These are phyloP conservation scores for Griposia aprilina DNA, from an alignment of 2,888 invertebrate species.

Conservation along the genomic window DNA sequence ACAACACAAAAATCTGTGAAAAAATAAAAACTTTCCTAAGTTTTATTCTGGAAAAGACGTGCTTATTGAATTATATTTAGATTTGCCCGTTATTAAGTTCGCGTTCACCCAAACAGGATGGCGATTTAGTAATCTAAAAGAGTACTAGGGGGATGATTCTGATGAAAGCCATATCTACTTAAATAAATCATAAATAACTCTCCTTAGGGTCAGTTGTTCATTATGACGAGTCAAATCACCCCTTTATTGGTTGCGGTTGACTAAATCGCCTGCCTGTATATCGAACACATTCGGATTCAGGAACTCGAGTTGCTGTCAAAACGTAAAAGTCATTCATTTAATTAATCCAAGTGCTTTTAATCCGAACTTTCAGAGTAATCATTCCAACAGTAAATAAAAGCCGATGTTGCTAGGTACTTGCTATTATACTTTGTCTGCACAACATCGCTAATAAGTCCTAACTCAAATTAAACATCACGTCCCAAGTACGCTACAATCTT, in stretches of 20 bases:
- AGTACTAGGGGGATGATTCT: background rate
- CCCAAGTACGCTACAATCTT: constrained; percentile 8
- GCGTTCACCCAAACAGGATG: background rate
- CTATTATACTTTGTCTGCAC: background rate
- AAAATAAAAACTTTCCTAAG: background rate
- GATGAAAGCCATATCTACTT: no score
- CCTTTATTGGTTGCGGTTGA: background rate
- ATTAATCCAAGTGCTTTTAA: background rate
- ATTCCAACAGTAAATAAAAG: background rate
- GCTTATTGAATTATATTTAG: background rate
- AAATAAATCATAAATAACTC: background rate
- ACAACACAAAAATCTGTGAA: background rate
- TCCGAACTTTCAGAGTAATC: background rate
- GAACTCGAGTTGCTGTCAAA: background rate
- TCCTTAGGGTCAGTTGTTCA: background rate
- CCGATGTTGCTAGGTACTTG: background rate
- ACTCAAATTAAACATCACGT: constrained; percentile 28
- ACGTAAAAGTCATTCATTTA: background rate
- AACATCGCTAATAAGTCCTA: constrained; percentile 8
- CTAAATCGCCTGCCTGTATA: background rate
- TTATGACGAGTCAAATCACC: background rate
- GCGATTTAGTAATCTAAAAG: background rate
- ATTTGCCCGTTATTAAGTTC: background rate
- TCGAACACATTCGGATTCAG: background rate
- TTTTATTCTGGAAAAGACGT: background rate